A percentile compares a stretch with the other conserved stretches of the same genome.
phyloP scores from a whole-genome alignment of 2,888 invertebrate genomes.

The Agriopis marginaria region DNA sequence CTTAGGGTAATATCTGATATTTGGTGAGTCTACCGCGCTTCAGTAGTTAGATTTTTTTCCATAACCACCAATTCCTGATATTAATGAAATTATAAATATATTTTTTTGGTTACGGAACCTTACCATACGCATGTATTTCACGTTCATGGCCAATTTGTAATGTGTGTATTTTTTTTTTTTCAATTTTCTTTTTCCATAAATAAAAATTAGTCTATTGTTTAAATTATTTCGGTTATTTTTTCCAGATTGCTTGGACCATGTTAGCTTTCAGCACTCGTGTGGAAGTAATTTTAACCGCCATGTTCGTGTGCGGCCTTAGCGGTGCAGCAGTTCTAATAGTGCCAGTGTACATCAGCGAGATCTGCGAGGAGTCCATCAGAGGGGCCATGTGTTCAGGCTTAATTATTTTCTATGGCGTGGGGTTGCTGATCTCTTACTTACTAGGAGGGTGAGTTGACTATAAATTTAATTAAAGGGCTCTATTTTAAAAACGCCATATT shows the following conservation, averaged over 20 bases:
- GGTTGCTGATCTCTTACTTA: constrained; percentile 67
- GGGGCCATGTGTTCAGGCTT: constrained; percentile 67
- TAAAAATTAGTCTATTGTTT: no score
- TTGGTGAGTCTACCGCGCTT: no score
- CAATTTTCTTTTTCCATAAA: no score
- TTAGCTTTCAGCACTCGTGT: constrained; percentile 57
- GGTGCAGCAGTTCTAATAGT: constrained; percentile 59
- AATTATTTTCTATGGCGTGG: constrained; percentile 64
- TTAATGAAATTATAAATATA: no score
- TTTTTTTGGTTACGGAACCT: no score
- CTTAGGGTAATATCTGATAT: no score
- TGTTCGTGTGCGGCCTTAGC: constrained; percentile 68
- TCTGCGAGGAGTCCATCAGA: constrained; percentile 70
- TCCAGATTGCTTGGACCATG: constrained; percentile 66
- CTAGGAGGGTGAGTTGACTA: constrained; percentile 57
- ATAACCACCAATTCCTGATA: no score
- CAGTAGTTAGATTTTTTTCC: no score
- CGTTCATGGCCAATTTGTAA: no score
- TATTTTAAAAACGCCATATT: not conserved
- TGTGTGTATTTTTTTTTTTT: no score
- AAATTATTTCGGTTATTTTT: not conserved
- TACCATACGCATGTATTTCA: no score
- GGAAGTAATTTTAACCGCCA: constrained; percentile 61
- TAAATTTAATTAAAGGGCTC: not conserved
- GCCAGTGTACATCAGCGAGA: constrained; percentile 68